Evolutionary conservation across 2,113 vertebrate species (phyloP).

Genomic region (Ascaphus truei): DNA sequence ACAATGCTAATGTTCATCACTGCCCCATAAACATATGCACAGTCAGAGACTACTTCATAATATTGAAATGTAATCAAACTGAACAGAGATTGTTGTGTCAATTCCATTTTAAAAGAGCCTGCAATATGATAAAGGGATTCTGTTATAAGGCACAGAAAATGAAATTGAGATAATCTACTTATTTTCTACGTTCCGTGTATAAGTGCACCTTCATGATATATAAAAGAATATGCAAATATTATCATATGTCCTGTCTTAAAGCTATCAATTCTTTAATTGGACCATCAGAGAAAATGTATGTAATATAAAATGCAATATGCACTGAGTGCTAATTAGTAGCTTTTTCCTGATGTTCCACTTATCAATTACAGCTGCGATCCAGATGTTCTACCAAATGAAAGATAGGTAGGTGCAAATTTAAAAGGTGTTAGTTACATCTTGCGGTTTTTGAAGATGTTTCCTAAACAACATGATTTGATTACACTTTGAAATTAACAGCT

Average conservation of each 20-base stretch:
- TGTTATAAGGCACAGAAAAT: no score
- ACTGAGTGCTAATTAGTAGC: not conserved
- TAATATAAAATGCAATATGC: not conserved
- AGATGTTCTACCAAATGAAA: constrained; percentile 5
- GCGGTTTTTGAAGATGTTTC: not conserved
- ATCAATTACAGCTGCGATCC: not conserved
- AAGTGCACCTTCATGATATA: no score
- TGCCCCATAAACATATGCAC: no score
- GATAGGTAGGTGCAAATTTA: constrained; percentile 3
- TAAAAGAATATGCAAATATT: no score
- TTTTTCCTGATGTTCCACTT: not conserved
- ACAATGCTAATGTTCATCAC: no score
- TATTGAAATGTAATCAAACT: no score
- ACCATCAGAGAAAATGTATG: not conserved
- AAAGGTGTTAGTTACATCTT: constrained; percentile 19
- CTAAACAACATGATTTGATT: not conserved
- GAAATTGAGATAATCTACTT: no score
- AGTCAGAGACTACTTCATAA: no score
- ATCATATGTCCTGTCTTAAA: not conserved
- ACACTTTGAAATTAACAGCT: not conserved
- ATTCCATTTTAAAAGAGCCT: no score
- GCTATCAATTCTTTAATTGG: not conserved
- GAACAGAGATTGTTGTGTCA: no score
- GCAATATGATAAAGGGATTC: no score
- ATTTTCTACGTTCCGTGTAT: no score